Evolutionary conservation across 2,113 vertebrate genomes (phyloP).

Genomic region (Gila orcuttii): DNA sequence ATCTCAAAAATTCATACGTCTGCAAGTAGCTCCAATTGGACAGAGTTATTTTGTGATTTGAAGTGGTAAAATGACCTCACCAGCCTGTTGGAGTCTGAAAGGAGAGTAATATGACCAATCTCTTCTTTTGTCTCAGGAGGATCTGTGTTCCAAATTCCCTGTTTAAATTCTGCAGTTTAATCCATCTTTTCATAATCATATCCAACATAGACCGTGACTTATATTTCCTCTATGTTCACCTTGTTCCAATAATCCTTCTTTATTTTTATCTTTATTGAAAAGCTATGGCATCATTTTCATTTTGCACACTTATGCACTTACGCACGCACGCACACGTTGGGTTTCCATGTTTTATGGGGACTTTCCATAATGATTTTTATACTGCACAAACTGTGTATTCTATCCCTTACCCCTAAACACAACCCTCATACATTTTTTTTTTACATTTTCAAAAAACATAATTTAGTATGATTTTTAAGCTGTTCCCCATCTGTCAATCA

Average conservation of each 20-base stretch:
- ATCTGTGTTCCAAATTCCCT: background rate
- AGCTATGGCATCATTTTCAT: no score
- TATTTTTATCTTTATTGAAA: no score
- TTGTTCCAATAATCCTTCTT: background rate
- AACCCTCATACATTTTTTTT: no score
- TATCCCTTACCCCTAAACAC: no score
- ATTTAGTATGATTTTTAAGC: no score
- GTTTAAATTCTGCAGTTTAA: background rate
- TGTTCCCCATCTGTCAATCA: no score
- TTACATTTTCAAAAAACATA: no score
- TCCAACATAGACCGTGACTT: background rate
- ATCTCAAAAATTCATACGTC: background rate
- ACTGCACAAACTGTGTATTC: no score
- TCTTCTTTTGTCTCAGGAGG: slow-evolving; percentile 11
- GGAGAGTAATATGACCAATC: background rate
- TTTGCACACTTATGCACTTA: no score
- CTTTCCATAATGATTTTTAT: no score
- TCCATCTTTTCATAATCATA: slow-evolving; percentile 8
- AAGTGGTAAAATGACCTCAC: background rate
- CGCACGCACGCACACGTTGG: no score
- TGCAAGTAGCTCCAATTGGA: background rate
- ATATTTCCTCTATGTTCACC: background rate
- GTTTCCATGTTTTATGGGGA: no score
- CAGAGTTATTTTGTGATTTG: slow-evolving; percentile 12
- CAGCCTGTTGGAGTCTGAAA: background rate